A percentile compares a stretch with the other conserved stretches of the same genome.
Conservation (phyloP, 2,113 vertebrate genomes). For the Tachuris rubrigastra region DNA sequence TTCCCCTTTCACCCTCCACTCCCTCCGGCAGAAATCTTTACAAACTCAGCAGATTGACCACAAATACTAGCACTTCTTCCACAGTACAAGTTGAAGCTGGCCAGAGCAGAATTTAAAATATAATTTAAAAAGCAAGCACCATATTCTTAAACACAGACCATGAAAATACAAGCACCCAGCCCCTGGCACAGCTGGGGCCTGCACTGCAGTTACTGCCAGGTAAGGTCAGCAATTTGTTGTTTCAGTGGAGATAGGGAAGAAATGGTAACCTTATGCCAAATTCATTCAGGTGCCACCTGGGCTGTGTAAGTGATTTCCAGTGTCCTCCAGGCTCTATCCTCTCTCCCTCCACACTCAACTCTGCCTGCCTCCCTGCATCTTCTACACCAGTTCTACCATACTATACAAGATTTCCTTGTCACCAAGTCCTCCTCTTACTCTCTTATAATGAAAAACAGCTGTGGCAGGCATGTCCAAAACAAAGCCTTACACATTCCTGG, state of each 20-base stretch:
- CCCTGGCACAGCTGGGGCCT: neutral
- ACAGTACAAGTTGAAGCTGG: neutral
- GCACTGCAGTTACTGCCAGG: neutral
- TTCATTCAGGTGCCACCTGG: neutral
- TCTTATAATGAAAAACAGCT: slow-evolving; percentile 68
- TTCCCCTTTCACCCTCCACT: neutral
- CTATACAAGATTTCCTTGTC: slow-evolving; percentile 47
- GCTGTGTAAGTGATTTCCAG: neutral
- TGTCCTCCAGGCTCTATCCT: neutral
- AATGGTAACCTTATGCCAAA: neutral
- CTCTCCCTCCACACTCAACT: neutral
- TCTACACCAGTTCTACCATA: slow-evolving; percentile 26
- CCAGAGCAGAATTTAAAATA: neutral
- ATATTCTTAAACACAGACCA: neutral
- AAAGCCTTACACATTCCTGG: slow-evolving; percentile 65
- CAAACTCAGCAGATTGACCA: neutral
- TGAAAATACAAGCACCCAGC: neutral
- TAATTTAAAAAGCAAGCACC: neutral
- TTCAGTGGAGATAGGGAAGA: neutral
- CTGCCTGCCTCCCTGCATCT: slow-evolving; percentile 28
- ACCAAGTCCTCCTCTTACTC: slow-evolving; percentile 58
- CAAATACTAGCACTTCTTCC: neutral
- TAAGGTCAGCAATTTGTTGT: neutral
- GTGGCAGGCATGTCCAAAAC: slow-evolving; percentile 55
- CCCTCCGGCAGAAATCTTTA: neutral